phyloP scores from a whole-genome alignment of 2,113 vertebrate species.

The Hiodon alosoides region DNA sequence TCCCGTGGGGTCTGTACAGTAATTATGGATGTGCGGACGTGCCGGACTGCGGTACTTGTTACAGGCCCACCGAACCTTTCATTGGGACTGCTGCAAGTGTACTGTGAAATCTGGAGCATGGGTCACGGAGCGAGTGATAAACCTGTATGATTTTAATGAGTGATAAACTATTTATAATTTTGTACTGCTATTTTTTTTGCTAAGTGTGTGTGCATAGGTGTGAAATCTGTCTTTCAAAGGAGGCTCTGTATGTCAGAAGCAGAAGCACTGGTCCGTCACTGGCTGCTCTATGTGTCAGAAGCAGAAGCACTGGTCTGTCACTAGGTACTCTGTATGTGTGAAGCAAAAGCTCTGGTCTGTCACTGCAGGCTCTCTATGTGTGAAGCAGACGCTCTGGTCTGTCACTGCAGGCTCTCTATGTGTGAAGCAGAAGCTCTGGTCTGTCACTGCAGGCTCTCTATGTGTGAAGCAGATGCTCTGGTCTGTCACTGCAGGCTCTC shows the following conservation, averaged over 20 bases:
- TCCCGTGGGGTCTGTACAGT: conserved; percentile 38
- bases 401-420: not conserved
- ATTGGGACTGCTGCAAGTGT: not conserved
- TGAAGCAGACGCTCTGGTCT: not conserved
- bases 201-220: not conserved
- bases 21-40: conserved; percentile 25
- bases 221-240: not conserved
- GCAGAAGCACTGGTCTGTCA: conserved; percentile 2
- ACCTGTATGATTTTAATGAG: not conserved
- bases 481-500: too few relatives aligned
- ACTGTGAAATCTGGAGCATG: not conserved
- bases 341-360: not conserved
- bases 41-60: not conserved
- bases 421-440: not conserved
- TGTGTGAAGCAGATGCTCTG: not conserved
- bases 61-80: not conserved
- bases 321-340: not conserved
- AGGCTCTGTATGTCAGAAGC: not conserved
- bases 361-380: not conserved
- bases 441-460: conserved; percentile 1
- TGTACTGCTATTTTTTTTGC: too few relatives aligned
- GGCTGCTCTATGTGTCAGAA: not conserved
- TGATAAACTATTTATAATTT: too few relatives aligned
- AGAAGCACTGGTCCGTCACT: not conserved
- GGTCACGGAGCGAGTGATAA: not conserved